These are phyloP conservation scores for Mythimna loreyi DNA, from an alignment of 2,888 invertebrate genomes.

Conservation along the genomic window DNA sequence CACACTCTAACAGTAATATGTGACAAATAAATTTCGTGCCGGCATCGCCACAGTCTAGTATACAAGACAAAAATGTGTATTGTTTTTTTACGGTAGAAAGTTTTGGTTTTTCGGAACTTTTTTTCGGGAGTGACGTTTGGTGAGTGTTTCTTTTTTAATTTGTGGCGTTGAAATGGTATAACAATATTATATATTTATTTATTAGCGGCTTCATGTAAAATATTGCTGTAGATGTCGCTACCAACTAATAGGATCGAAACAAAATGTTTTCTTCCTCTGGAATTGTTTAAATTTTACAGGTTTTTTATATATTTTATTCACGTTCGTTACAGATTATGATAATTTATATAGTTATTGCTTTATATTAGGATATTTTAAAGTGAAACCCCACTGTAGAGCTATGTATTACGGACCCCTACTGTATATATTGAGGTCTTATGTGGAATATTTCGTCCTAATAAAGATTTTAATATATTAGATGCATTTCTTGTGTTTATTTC, in stretches of 20 bases:
- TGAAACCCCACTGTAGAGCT: constrained; percentile 28
- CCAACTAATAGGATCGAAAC: constrained; percentile 28
- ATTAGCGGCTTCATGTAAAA: constrained; percentile 34
- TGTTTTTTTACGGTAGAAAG: too few relatives aligned
- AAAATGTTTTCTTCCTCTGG: constrained; percentile 30
- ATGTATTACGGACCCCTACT: constrained; percentile 21
- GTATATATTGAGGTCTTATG: constrained; percentile 47
- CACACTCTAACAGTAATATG: too few relatives aligned
- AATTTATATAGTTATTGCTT: constrained; percentile 33
- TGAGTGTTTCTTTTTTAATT: too few relatives aligned
- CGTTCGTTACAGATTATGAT: constrained; percentile 38
- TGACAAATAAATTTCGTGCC: too few relatives aligned
- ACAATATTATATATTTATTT: constrained; percentile 39
- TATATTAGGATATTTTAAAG: constrained; percentile 29
- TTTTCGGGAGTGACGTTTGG: too few relatives aligned
- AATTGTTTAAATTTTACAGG: constrained; percentile 50
- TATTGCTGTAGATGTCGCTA: constrained; percentile 22
- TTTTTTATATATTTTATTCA: constrained; percentile 43
- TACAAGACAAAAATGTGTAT: too few relatives aligned
- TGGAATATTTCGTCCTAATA: constrained; percentile 68
- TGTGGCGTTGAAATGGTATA: too few relatives aligned
- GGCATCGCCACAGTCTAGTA: too few relatives aligned
- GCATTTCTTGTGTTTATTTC: constrained; percentile 42
- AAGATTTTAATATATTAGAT: constrained; percentile 65
- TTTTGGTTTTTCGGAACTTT: too few relatives aligned